A percentile compares a stretch with the other conserved stretches of the same genome.
phyloP scores from a whole-genome alignment of 37 sponge, comb jelly and placozoan genomes.

The Bolinopsis microptera region DNA sequence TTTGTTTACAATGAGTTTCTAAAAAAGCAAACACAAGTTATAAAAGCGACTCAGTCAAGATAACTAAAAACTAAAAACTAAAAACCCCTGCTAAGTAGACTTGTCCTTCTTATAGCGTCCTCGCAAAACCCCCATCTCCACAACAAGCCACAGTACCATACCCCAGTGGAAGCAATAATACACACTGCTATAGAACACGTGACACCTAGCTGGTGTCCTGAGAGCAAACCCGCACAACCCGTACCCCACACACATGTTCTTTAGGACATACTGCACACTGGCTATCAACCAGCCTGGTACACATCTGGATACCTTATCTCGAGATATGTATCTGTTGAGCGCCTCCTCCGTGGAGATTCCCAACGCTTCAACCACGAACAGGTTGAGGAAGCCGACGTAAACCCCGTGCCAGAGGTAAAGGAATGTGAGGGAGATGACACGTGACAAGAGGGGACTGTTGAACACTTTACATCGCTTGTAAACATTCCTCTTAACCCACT shows the following conservation, averaged over 20 bases:
- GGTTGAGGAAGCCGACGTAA: slow-evolving; percentile 45
- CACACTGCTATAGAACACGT: slow-evolving; percentile 51
- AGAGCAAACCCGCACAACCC: slow-evolving; percentile 60
- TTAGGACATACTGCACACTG: background rate
- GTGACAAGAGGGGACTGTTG: background rate
- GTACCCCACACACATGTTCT: slow-evolving; percentile 62
- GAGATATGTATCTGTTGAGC: slow-evolving; percentile 15
- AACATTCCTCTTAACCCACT: slow-evolving; percentile 43
- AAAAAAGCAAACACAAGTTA: background rate
- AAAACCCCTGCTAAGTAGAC: background rate
- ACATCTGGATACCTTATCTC: background rate
- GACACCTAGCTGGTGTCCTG: slow-evolving; percentile 22
- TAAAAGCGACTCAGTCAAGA: no score
- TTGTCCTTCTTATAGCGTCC: background rate
- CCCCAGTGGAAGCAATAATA: slow-evolving; percentile 49
- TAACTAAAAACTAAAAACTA: background rate
- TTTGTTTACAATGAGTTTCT: no score
- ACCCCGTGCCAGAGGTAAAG: slow-evolving; percentile 56
- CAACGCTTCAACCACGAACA: slow-evolving; percentile 36
- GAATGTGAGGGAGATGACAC: background rate
- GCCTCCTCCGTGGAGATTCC: slow-evolving; percentile 24
- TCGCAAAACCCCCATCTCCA: background rate
- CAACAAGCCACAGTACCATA: background rate
- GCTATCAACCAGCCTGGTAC: background rate
- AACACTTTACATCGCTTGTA: slow-evolving; percentile 28